Evolutionary conservation across 1,140 invertebrate genomes (phyloP), one percentile per base, ranked within the genome.

Genomic region (Calliphora vicina): DNA sequence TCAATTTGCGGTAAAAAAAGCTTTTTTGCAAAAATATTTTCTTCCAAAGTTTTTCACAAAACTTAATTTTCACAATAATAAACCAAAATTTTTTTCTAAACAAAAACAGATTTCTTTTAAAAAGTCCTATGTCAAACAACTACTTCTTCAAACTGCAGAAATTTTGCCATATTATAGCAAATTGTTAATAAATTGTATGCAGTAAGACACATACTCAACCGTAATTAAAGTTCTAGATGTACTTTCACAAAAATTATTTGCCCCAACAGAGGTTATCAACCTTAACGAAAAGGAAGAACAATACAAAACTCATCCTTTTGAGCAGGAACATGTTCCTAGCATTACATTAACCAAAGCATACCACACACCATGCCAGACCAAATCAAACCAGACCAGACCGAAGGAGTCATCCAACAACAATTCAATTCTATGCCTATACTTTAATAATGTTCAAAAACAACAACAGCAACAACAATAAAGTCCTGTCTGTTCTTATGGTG

Each of bases 221-320:
- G 61, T 23, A 9, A 67, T 5, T 23, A 67, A 67, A 67, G 61
- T 67, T 10, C 20, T 25, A 0, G 12, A 5, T 67, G 61, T 67
- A 67, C 61, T 67, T 67, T 67, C 61, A 67, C 61, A 67, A 67
- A 61, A 10, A 67, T 67, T 23, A 35, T 67, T 23, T 67, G 61
- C 61, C 61, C 15, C n/a, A 67, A 25, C 61, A 23, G n/a, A 67
- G 61, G 61, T 67, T 67, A 67, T 67, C 20, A 67, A 67, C 61
- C 61, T 67, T 23, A 67, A 67, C n/a, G 9, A 57, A 57, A 17
- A n/a, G 15, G 50, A 57, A 57, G 50, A 57, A 57, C n/a, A 35
- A 17, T 57, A 67, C 10, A 67, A 12, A 23, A 25, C 61, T 67
- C 61, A 67, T 67, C n/a, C 61, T 23, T 67, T n/a, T 6, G 4